phyloP scores from a whole-genome alignment of 2,888 invertebrate genomes.

The Cryptocephalus moraei region DNA sequence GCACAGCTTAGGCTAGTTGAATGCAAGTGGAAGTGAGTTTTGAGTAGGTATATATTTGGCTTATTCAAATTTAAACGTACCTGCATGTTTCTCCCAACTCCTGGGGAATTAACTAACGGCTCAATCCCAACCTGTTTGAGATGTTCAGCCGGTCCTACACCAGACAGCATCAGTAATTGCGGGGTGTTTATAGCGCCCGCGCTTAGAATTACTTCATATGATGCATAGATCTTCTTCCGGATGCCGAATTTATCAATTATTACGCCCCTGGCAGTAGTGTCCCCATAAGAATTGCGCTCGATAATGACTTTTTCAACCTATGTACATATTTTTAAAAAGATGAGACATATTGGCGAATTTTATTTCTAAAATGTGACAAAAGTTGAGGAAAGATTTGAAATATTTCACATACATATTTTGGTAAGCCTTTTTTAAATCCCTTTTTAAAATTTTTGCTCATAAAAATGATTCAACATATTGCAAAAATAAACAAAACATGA shows the following conservation, averaged over 20 bases:
- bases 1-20: no score
- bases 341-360: no score
- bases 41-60: no score
- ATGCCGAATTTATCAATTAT: conserved; percentile 49
- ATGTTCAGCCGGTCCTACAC: conserved; percentile 61
- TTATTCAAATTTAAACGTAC: conserved; percentile 1
- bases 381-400: not conserved
- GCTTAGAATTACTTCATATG: conserved; percentile 72
- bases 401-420: not conserved
- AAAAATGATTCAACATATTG: no score
- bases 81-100: conserved; percentile 65
- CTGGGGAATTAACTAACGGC: conserved; percentile 51
- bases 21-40: no score
- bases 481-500: not conserved
- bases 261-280: conserved; percentile 54
- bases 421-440: no score
- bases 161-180: conserved; percentile 78
- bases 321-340: not conserved
- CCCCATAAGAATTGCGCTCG: conserved; percentile 31
- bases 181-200: conserved; percentile 79
- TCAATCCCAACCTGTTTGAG: conserved; percentile 50
- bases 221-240: conserved; percentile 44
- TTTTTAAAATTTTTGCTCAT: no score
- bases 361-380: not conserved
- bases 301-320: conserved; percentile 59